Percentiles rank a stretch among this genome's conserved stretches.
Conservation (phyloP, 23 tunicate species). For the Diplosoma virens region DNA sequence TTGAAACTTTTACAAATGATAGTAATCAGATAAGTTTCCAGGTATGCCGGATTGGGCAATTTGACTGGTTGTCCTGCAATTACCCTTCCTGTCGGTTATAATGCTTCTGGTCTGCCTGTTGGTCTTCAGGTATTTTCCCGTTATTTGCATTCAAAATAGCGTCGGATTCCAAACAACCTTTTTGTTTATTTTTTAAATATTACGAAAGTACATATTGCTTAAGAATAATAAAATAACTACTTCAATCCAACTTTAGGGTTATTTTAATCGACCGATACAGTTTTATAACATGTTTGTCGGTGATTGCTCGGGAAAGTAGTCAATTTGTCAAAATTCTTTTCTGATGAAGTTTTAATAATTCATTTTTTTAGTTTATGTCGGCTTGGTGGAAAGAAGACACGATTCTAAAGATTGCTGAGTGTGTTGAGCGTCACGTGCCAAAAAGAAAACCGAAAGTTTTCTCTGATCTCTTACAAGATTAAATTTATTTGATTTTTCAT, state of each 20-base stretch:
- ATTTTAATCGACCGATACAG: not conserved
- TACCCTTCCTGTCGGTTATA: constrained; percentile 63
- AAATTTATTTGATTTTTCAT: not conserved
- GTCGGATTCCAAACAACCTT: too few relatives aligned
- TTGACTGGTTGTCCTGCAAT: constrained; percentile 63
- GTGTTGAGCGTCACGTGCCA: constrained; percentile 17
- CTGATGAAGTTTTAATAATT: too few relatives aligned
- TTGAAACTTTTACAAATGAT: too few relatives aligned
- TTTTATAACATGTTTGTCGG: too few relatives aligned
- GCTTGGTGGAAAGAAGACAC: constrained; percentile 65
- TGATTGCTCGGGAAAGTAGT: too few relatives aligned
- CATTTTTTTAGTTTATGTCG: constrained; percentile 40
- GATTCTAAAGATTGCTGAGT: constrained; percentile 39
- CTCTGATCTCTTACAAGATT: constrained; percentile 2
- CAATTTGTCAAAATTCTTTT: too few relatives aligned
- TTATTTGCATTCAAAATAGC: too few relatives aligned
- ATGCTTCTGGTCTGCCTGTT: constrained; percentile 38
- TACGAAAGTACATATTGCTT: too few relatives aligned
- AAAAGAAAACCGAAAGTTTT: constrained; percentile 9
- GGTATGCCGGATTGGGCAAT: constrained; percentile 45
- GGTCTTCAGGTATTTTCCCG: constrained; percentile 74
- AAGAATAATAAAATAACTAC: too few relatives aligned
- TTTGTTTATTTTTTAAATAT: too few relatives aligned
- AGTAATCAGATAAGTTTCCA: not conserved
- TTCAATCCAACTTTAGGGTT: not conserved